Conservation (phyloP, 2,797 vertebrate species). For the Fistularia commersonii region DNA sequence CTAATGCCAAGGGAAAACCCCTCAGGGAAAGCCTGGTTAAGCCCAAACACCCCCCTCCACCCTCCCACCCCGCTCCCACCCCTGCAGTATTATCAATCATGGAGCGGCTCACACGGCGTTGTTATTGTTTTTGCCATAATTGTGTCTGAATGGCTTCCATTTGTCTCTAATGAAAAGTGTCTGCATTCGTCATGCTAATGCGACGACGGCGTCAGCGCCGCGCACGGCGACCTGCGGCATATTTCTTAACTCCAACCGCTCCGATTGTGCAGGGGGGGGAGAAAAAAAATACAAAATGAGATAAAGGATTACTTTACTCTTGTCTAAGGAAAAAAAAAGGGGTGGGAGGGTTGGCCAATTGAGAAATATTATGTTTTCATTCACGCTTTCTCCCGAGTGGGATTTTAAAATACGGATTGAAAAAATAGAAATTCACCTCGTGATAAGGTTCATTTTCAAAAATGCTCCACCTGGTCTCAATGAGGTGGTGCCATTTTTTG, state of each 20-base stretch:
- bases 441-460: too few species aligned
- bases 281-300: background rate
- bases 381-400: too few species aligned
- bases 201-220: conserved; percentile 59
- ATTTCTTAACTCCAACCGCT: conserved; percentile 26
- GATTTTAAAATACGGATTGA: too few species aligned
- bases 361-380: too few species aligned
- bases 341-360: too few species aligned
- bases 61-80: conserved; percentile 54
- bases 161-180: conserved; percentile 74
- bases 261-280: conserved; percentile 21
- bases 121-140: conserved; percentile 76
- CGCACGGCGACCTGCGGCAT: conserved; percentile 37
- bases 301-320: conserved; percentile 18
- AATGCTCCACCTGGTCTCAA: too few species aligned
- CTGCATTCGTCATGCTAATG: conserved; percentile 67
- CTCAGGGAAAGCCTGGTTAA: conserved; percentile 70
- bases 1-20: conserved; percentile 69
- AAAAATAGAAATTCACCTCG: too few species aligned
- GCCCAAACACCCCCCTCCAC: conserved; percentile 56
- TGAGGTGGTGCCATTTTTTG: too few species aligned
- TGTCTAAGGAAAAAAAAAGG: conserved; percentile 21
- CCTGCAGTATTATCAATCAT: conserved; percentile 69
- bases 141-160: conserved; percentile 69
- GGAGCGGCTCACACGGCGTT: conserved; percentile 53